Evolutionary conservation across 2,797 vertebrate genomes (phyloP).

Genomic region (Rhincodon typus): DNA sequence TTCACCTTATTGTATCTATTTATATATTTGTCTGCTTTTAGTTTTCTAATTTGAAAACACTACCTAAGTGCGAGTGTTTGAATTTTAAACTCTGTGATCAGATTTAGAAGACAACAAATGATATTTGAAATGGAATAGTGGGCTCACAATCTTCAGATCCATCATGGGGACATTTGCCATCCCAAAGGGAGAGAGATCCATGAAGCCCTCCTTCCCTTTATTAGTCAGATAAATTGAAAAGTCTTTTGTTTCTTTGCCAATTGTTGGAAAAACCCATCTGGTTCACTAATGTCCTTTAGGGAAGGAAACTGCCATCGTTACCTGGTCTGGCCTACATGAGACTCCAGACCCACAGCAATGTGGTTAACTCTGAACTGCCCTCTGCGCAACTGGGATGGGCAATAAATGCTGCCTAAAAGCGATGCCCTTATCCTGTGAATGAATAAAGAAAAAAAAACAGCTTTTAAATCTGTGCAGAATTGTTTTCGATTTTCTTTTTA

Average conservation of each 20-base stretch:
- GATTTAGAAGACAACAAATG: not conserved
- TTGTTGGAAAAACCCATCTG: no score
- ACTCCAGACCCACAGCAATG: no score
- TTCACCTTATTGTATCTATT: not conserved
- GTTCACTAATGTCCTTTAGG: no score
- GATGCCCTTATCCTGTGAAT: no score
- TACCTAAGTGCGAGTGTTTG: not conserved
- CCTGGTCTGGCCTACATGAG: no score
- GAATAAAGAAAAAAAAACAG: not conserved
- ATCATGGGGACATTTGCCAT: not conserved
- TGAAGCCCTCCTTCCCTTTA: not conserved
- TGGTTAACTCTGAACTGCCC: no score
- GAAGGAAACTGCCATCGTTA: no score
- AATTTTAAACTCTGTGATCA: not conserved
- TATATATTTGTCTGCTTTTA: not conserved
- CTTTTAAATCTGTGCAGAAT: not conserved
- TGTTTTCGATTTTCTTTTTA: not conserved
- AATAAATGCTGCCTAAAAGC: no score
- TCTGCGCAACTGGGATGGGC: no score
- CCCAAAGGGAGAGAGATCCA: not conserved
- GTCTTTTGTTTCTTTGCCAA: no score
- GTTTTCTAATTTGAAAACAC: not conserved
- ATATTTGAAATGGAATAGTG: not conserved
- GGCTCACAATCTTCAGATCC: not conserved
- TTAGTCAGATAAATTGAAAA: not conserved